Evolutionary conservation across 1,140 invertebrate species (phyloP).

Genomic region (Drosophila parvula): DNA sequence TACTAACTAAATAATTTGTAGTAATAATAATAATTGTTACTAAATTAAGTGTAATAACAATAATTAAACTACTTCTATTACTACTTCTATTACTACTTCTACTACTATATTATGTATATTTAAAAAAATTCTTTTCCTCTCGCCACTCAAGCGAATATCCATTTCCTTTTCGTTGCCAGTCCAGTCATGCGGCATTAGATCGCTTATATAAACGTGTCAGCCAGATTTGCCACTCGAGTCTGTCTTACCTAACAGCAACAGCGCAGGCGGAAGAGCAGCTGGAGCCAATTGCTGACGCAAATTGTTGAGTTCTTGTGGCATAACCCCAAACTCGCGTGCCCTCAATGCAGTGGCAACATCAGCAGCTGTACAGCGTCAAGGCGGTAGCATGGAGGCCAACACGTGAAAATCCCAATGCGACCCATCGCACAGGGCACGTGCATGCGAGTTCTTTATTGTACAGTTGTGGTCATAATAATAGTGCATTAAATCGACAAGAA

Average conservation of each 20-base stretch:
- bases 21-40: too few species aligned
- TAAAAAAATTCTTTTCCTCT: too few species aligned
- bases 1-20: too few species aligned
- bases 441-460: background rate
- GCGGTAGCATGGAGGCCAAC: conserved; percentile 48
- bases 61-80: too few species aligned
- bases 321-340: conserved; percentile 64
- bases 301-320: conserved; percentile 69
- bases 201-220: conserved; percentile 49
- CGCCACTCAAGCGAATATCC: background rate
- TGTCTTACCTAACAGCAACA: conserved; percentile 42
- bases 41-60: too few species aligned
- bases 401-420: conserved; percentile 53
- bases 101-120: too few species aligned
- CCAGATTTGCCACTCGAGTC: conserved; percentile 21
- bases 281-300: conserved; percentile 67
- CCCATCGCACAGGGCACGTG: conserved; percentile 52
- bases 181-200: conserved; percentile 30
- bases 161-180: conserved; percentile 21
- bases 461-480: background rate
- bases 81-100: too few species aligned
- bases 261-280: conserved; percentile 21
- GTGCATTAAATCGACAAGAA: background rate
- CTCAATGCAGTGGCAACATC: conserved; percentile 17
- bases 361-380: conserved; percentile 24